phyloP scores from a whole-genome alignment of 2,888 invertebrate species.

The Philonicus albiceps region DNA sequence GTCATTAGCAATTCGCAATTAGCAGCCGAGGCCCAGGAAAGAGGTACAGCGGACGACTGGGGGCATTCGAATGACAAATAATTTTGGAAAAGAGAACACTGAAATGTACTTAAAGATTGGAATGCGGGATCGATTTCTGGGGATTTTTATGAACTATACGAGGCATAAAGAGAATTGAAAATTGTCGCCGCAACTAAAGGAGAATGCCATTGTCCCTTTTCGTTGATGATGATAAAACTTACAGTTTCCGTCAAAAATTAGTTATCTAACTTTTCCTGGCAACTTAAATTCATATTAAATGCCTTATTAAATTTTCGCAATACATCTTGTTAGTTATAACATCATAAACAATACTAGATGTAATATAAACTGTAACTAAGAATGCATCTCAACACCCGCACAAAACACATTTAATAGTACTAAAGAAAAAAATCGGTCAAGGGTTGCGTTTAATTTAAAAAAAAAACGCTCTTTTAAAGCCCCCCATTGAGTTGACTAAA shows the following conservation, averaged over 20 bases:
- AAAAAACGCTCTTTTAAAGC: no score
- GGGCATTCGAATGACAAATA: conserved; percentile 36
- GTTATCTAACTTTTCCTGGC: background rate
- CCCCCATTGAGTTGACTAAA: no score
- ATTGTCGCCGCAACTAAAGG: background rate
- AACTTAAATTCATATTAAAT: background rate
- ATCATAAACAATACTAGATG: no score
- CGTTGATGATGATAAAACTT: background rate
- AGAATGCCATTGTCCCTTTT: background rate
- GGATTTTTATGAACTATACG: conserved; percentile 7
- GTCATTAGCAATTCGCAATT: conserved; percentile 41
- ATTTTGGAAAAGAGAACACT: conserved; percentile 32
- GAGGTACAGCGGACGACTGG: conserved; percentile 15
- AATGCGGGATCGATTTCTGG: conserved; percentile 18
- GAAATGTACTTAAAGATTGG: conserved; percentile 38
- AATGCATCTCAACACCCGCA: no score
- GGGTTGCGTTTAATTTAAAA: no score
- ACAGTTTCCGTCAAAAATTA: background rate
- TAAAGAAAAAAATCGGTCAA: no score
- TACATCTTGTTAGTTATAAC: no score
- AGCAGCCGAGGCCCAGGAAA: conserved; percentile 19
- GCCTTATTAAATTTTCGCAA: background rate
- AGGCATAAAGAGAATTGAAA: conserved; percentile 2
- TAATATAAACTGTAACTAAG: no score
- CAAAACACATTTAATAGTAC: no score